Evolutionary conservation across 1,140 invertebrate genomes (phyloP).

Genomic region (Triops longicaudatus): DNA sequence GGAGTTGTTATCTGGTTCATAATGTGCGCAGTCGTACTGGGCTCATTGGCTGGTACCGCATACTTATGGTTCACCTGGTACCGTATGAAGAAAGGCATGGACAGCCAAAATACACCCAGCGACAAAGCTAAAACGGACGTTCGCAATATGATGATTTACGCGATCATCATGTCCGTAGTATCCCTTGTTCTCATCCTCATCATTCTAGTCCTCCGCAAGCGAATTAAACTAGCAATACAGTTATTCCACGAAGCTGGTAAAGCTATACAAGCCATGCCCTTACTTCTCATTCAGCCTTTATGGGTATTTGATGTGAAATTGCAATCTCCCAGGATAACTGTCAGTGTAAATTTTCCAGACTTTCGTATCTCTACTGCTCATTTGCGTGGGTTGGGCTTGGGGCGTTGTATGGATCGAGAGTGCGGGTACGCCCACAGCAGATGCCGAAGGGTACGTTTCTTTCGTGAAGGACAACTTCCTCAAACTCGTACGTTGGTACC

Average conservation of each 20-base stretch:
- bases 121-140: constrained; percentile 34
- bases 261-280: constrained; percentile 58
- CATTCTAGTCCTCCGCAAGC: constrained; percentile 60
- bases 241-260: constrained; percentile 68
- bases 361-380: constrained; percentile 47
- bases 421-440: constrained; percentile 45
- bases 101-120: constrained; percentile 36
- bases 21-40: constrained; percentile 48
- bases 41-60: constrained; percentile 49
- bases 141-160: constrained; percentile 36
- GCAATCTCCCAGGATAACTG: not conserved
- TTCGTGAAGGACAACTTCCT: constrained; percentile 47
- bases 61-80: constrained; percentile 55
- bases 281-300: constrained; percentile 63
- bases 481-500: constrained; percentile 54
- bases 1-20: constrained; percentile 60
- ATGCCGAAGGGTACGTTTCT: constrained; percentile 40
- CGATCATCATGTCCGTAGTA: constrained; percentile 43
- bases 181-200: constrained; percentile 55
- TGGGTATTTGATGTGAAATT: constrained; percentile 45
- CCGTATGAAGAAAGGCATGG: constrained; percentile 35
- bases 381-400: constrained; percentile 51
- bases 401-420: constrained; percentile 54
- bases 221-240: constrained; percentile 57
- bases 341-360: constrained; percentile 44